Evolutionary conservation across 2,797 vertebrate genomes (phyloP).

Genomic region (Neosilurus mollespiculum): DNA sequence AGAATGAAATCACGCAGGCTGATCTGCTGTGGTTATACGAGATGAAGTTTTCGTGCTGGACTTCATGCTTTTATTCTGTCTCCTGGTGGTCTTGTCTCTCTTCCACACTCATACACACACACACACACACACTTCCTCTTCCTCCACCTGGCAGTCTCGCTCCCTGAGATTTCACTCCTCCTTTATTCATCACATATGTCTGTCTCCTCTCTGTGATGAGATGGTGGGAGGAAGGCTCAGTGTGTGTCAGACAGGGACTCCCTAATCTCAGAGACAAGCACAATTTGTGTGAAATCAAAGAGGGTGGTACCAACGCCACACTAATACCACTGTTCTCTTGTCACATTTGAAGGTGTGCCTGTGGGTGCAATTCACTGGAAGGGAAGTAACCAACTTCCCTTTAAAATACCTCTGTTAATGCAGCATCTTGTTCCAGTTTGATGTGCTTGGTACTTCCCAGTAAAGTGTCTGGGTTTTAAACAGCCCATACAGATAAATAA

Average conservation of each 20-base stretch:
- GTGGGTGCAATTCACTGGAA: constrained; percentile 5
- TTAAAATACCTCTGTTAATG: constrained; percentile 11
- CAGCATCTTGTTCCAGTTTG: not conserved
- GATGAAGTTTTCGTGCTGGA: not conserved
- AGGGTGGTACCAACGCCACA: not conserved
- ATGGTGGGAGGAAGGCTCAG: not conserved
- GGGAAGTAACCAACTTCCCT: constrained; percentile 34
- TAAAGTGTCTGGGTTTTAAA: not conserved
- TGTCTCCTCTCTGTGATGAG: constrained; percentile 2
- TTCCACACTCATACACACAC: not conserved
- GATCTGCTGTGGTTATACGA: not conserved
- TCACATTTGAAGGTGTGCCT: not conserved
- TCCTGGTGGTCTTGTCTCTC: not conserved
- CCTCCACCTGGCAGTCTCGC: not conserved
- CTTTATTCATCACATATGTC: not conserved
- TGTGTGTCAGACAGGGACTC: not conserved
- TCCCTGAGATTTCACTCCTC: not conserved
- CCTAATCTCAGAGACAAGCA: not conserved
- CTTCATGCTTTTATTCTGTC: not conserved
- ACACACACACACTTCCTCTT: not conserved
- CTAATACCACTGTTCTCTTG: not conserved
- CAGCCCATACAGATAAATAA: not conserved
- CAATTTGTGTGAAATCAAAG: constrained; percentile 9
- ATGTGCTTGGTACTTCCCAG: not conserved
- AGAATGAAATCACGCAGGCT: not conserved